phyloP scores from a whole-genome alignment of 2,888 invertebrate species.

The Xanthorhoe designata region DNA sequence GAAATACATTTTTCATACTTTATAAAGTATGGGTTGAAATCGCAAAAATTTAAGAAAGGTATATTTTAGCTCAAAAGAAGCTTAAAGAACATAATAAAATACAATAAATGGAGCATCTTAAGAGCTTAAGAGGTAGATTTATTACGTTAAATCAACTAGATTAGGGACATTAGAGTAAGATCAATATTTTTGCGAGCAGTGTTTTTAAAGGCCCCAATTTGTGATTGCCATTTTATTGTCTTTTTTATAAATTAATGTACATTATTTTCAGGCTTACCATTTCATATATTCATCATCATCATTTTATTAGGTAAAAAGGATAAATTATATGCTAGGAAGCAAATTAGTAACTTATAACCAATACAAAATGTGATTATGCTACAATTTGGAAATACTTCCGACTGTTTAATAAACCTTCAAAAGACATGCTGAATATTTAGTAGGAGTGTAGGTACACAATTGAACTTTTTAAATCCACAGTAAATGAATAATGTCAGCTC shows the following conservation, averaged over 20 bases:
- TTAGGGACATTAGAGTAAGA: not conserved
- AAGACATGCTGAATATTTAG: no score
- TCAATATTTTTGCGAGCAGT: not conserved
- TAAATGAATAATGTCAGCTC: not conserved
- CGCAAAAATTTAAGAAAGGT: not conserved
- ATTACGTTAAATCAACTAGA: conserved; percentile 1
- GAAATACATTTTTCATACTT: no score
- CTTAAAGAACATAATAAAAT: not conserved
- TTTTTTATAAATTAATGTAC: not conserved
- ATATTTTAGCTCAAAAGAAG: not conserved
- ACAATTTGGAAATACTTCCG: no score
- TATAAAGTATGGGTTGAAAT: no score
- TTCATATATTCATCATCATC: no score
- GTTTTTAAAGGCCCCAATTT: not conserved
- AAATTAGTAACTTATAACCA: no score
- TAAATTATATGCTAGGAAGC: no score
- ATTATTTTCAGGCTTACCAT: not conserved
- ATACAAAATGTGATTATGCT: no score
- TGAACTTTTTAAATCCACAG: not conserved
- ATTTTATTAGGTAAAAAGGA: no score
- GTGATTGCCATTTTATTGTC: not conserved
- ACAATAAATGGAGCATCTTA: not conserved
- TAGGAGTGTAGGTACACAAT: no score
- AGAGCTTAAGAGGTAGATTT: not conserved
- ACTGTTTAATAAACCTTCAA: no score